Percentiles rank a stretch among this genome's conserved stretches.
Evolutionary conservation across 2,888 invertebrate species (phyloP).

Genomic region (Pristionchus exspectatus): DNA sequence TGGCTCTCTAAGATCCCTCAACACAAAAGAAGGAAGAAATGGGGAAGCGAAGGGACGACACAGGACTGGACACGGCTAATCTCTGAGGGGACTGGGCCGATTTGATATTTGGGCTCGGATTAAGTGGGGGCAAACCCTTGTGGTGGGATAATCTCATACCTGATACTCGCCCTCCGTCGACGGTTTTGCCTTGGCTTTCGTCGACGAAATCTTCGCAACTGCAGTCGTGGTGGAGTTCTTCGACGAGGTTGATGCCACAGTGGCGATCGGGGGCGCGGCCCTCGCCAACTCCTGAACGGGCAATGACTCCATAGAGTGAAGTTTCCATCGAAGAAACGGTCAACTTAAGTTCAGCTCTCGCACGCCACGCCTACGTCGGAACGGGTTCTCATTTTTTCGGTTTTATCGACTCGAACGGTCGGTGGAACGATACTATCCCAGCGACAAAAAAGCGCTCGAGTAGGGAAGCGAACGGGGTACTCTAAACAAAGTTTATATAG

Average conservation of each 20-base stretch:
- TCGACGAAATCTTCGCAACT: conserved; percentile 35
- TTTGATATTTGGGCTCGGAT: background rate
- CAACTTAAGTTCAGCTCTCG: too few relatives aligned
- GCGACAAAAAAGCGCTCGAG: background rate
- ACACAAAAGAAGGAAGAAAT: conserved; percentile 19
- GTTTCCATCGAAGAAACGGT: background rate
- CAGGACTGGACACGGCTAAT: background rate
- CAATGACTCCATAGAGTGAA: background rate
- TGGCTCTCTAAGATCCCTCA: background rate
- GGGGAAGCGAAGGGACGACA: background rate
- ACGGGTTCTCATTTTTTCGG: background rate
- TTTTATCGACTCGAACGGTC: background rate
- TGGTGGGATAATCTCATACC: conserved; percentile 59
- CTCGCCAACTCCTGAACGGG: conserved; percentile 43
- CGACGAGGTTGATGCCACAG: conserved; percentile 42
- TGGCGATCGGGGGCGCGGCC: conserved; percentile 33
- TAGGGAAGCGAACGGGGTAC: background rate
- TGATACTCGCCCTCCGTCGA: conserved; percentile 77
- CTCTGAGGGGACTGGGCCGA: background rate
- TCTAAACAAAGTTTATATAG: background rate
- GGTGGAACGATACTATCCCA: background rate
- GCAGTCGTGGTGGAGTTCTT: background rate
- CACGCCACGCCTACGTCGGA: background rate
- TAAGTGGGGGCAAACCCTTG: background rate
- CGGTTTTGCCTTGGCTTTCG: conserved; percentile 62